Conservation (phyloP, 2,113 vertebrate species). For the Cyprinodon brontotheroides region DNA sequence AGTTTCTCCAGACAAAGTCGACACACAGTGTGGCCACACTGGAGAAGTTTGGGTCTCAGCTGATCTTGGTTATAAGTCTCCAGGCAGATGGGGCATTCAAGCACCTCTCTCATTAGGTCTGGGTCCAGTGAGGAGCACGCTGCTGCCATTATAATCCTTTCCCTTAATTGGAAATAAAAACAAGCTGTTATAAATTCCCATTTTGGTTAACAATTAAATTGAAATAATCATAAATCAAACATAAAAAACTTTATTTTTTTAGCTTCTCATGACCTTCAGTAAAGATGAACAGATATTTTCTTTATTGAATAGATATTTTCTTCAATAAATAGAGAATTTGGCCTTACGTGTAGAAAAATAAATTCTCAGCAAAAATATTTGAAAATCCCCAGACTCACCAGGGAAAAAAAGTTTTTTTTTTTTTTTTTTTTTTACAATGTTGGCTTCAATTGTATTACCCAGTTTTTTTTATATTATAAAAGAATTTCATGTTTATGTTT, state of each 20-base stretch:
- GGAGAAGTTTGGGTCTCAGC: conserved; percentile 92
- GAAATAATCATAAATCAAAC: not conserved
- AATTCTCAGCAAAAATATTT: not conserved
- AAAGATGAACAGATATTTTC: not conserved
- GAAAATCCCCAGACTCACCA: not conserved
- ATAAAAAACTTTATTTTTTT: not conserved
- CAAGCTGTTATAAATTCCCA: conserved; percentile 1
- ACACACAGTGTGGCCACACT: conserved; percentile 96
- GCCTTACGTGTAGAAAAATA: no score
- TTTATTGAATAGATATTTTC: not conserved
- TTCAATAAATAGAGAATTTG: not conserved
- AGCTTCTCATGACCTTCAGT: not conserved
- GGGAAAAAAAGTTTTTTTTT: not conserved
- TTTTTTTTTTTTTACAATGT: not conserved
- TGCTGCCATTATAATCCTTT: conserved; percentile 80
- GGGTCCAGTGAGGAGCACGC: conserved; percentile 85
- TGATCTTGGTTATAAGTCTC: conserved; percentile 93
- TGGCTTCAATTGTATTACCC: not conserved
- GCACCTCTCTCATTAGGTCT: conserved; percentile 90
- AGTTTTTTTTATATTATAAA: no score
- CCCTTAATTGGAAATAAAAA: conserved; percentile 15
- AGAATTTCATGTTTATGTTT: not conserved
- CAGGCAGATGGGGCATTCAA: conserved; percentile 97
- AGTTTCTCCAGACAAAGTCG: conserved; percentile 94
- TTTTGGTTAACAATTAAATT: not conserved